Percentiles rank a stretch among this genome's conserved stretches.
phyloP scores from a whole-genome alignment of 2,113 vertebrate species.

The Anser cygnoides region DNA sequence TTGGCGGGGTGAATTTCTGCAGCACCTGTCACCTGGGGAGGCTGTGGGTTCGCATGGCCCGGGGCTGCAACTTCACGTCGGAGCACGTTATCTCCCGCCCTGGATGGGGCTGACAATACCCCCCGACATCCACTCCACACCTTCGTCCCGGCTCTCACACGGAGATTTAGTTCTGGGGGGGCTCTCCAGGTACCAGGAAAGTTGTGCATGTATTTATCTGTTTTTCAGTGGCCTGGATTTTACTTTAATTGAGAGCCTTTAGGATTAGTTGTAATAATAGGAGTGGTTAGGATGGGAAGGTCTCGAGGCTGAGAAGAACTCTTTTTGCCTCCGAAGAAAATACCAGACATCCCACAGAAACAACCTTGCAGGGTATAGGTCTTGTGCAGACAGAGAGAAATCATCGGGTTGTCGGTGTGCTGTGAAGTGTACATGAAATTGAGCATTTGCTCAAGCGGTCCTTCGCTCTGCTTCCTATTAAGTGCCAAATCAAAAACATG shows the following conservation, averaged over 20 bases:
- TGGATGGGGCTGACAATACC: not conserved
- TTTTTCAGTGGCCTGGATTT: not conserved
- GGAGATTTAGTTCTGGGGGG: not conserved
- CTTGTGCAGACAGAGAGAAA: not conserved
- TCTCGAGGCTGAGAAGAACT: not conserved
- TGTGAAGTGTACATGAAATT: not conserved
- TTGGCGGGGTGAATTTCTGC: not conserved
- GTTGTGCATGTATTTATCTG: not conserved
- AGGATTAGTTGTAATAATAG: not conserved
- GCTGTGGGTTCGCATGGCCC: not conserved
- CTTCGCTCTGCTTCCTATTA: not conserved
- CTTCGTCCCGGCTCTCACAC: not conserved
- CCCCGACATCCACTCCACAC: not conserved
- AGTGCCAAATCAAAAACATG: not conserved
- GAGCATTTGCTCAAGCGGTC: not conserved
- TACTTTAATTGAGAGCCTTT: not conserved
- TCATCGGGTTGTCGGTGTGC: not conserved
- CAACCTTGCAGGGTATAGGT: not conserved
- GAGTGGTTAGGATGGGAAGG: constrained; percentile 2
- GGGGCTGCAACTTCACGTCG: not conserved
- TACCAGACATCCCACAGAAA: not conserved
- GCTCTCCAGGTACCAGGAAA: not conserved
- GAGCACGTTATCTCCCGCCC: not conserved
- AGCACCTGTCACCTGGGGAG: constrained; percentile 69
- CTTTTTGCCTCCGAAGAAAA: not conserved